phyloP scores from a whole-genome alignment of 2,113 vertebrate species.

The Lynx canadensis region DNA sequence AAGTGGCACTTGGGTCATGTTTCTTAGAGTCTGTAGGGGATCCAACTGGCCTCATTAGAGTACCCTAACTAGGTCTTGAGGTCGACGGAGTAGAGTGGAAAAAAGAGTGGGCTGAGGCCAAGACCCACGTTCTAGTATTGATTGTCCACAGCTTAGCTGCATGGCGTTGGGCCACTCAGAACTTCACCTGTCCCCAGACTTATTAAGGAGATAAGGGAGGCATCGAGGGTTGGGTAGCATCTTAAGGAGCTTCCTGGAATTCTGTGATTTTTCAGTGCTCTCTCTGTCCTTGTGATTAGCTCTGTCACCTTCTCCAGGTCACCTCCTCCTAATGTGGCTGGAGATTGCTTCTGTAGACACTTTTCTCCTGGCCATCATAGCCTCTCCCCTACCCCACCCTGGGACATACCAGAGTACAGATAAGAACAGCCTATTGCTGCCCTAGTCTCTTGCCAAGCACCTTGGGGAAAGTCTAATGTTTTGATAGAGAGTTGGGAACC shows the following conservation, averaged over 20 bases:
- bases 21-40: constrained; percentile 33
- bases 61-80: constrained; percentile 47
- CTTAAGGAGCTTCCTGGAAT: background rate
- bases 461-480: background rate
- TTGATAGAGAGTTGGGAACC: background rate
- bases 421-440: background rate
- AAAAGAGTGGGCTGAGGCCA: background rate
- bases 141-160: background rate
- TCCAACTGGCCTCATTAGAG: constrained; percentile 58
- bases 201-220: background rate
- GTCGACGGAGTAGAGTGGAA: constrained; percentile 46
- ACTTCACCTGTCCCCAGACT: background rate
- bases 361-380: background rate
- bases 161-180: background rate
- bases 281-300: background rate
- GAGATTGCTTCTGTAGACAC: background rate
- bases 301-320: background rate
- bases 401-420: background rate
- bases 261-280: background rate
- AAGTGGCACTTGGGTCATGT: constrained; percentile 39
- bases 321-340: background rate
- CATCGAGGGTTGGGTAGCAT: background rate
- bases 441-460: background rate
- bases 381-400: background rate
- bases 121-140: background rate